Base-by-base conservation (phyloP, 23 tunicate species). In the Phallusia fumigata region DNA sequence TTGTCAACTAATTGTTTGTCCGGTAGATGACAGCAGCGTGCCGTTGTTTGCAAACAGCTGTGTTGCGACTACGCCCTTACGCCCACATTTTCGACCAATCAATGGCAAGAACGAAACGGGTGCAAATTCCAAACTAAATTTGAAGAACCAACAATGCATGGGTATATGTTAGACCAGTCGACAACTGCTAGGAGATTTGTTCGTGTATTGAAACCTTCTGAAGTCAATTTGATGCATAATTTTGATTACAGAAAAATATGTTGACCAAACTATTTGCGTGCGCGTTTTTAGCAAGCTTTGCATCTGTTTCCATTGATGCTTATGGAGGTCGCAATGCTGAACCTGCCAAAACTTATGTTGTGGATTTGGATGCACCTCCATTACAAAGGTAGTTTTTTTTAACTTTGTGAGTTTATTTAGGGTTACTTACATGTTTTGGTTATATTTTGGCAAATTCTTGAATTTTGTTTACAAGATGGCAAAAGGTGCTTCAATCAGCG, bases 281-380 rank as follows among this genome's bases (percentile, higher is more conserved):
- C 13, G 69, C 16, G 16, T 58, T 58, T 11, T 11, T 58, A 58
- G 69, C 28, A 2, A 22, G 26, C 3, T 58, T 58, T 21, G 26
- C 5, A 1, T 18, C 18, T 15, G 11, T 58, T 8, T 6, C 69
- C 28, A 16, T 24, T 22, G 1, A 13, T 22, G 26, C 69, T 6
- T 22, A 6, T 24, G 28, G 69, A 6, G 28, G 69, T 8, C 69
- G 64, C 47, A 53, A 50, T 5, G 94, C 94, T 1, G 53, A 50
- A 16, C 86, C 94, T 5, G 95, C 90, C 0, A 77, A 82, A 33
- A 82, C 87, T 26, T 86, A 82, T 49, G 83, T 64, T 11, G 84
- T 91, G 16, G 44, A 91, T 74, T 32, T 91, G n/a, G 96, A 86
- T 78, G 50, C 65, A 18, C 84, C 90, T 3, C 81, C 96, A 5